Base-by-base conservation (phyloP, 2,797 vertebrate genomes). In the Dermochelys coriacea region DNA sequence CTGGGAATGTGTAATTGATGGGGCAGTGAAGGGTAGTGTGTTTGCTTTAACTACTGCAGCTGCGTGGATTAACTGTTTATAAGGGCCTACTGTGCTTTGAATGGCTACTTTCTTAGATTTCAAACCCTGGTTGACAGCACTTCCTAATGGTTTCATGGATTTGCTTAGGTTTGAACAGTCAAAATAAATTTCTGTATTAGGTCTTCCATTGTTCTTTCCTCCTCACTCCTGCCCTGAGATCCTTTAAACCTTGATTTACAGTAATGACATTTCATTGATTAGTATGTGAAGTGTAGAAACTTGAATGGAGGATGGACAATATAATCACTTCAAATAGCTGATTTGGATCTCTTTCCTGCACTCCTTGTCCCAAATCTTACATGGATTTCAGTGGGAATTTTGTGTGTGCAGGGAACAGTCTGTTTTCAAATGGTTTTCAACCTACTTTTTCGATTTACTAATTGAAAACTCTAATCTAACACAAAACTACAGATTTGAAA, bases 41-140 rank as follows among this genome's bases (percentile, higher is more conserved):
- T 98, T 98, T 98, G 98, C 97, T 98, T 98, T 98, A 98, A 98
- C 98, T 98, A 97, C 98, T 94, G 98, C 97, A 94, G 98, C 97
- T 95, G 97, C 88, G n/a, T 94, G 97, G 97, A 98, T 97, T 96
- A 96, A 95, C 97, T 97, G 96, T 98, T 97, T 96, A 98, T 97
- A 98, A 98, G 97, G 97, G 96, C 96, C 97, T 97, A 97, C 97
- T 98, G 97, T 98, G 97, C 97, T 97, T 97, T 57, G 82, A 98
- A 97, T 95, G 96, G 97, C 3, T 82, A 96, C 97, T 98, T 98
- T 98, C 98, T 98, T 98, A 95, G 96, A 96, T 97, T 98, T 98
- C 97, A 97, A 83, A 88, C 88, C 93, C 90, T 89, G 91, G 97
- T 96, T 98, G 98, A 98, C 98, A 98, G 98, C 96, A 97, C 97